phyloP scores from a whole-genome alignment of 2,797 vertebrate genomes.

The Acanthurus tractus region DNA sequence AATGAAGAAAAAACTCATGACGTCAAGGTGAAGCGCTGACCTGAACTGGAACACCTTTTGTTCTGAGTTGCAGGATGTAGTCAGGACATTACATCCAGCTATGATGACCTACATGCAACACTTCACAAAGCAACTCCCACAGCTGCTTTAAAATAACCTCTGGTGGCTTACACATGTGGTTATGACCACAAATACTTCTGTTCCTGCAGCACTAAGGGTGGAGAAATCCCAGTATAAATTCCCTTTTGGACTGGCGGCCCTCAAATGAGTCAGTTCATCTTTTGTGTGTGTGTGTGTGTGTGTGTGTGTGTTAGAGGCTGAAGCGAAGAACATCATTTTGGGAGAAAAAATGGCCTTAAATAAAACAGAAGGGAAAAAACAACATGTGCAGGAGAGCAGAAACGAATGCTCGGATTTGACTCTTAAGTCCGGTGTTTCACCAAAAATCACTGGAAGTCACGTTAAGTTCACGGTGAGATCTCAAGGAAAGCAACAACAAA shows the following conservation, averaged over 20 bases:
- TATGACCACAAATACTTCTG: slow-evolving; percentile 21
- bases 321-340: neutral
- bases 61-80: slow-evolving; percentile 34
- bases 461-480: slow-evolving; percentile 20
- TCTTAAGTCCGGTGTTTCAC: neutral
- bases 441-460: slow-evolving; percentile 17
- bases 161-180: slow-evolving; percentile 42
- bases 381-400: slow-evolving; percentile 15
- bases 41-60: neutral
- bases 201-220: neutral
- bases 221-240: slow-evolving; percentile 22
- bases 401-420: neutral
- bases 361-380: slow-evolving; percentile 33
- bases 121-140: slow-evolving; percentile 25
- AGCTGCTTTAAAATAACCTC: slow-evolving; percentile 33
- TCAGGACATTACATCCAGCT: slow-evolving; percentile 25
- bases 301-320: neutral
- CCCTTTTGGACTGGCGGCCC: neutral
- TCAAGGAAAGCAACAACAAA: neutral
- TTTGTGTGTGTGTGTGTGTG: neutral
- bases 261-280: slow-evolving; percentile 22
- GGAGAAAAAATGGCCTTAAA: slow-evolving; percentile 27
- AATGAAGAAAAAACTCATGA: neutral
- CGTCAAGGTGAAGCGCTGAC: neutral
- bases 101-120: slow-evolving; percentile 35